These are phyloP conservation scores for Cebidichthys violaceus DNA, from an alignment of 2,113 vertebrate species.

Conservation along the genomic window DNA sequence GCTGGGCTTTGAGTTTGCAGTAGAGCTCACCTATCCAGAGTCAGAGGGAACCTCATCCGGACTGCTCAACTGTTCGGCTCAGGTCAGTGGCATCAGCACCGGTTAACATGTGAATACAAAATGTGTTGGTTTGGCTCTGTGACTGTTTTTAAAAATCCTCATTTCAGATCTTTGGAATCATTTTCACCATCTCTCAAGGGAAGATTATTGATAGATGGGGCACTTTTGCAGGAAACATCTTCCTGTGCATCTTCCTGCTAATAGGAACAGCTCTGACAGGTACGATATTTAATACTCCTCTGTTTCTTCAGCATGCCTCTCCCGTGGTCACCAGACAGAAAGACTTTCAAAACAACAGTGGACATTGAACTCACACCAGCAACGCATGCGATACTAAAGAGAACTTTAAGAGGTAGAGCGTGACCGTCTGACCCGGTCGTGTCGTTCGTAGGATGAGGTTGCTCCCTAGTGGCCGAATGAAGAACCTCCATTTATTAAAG, in stretches of 20 bases:
- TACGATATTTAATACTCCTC: constrained; percentile 64
- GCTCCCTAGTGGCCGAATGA: constrained; percentile 61
- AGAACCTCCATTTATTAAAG: background rate
- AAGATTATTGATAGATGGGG: constrained; percentile 89
- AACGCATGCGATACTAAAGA: background rate
- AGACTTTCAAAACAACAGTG: background rate
- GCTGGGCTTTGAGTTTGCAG: constrained; percentile 96
- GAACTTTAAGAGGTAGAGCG: background rate
- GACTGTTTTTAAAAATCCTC: background rate
- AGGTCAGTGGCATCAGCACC: constrained; percentile 79
- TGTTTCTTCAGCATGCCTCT: background rate
- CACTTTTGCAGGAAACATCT: constrained; percentile 89
- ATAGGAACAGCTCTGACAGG: constrained; percentile 90
- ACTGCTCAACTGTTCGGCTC: constrained; percentile 94
- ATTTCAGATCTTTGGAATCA: constrained; percentile 93
- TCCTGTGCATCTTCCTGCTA: constrained; percentile 89
- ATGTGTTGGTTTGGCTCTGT: background rate
- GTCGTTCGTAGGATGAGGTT: background rate
- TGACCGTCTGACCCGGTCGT: background rate
- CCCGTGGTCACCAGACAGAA: background rate
- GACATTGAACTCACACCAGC: constrained; percentile 1
- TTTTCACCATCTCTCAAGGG: constrained; percentile 93
- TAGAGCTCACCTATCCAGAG: constrained; percentile 94
- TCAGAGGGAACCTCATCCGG: constrained; percentile 96
- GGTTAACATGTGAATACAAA: rapidly evolving